Conservation (phyloP, 1,140 invertebrate species). For the Drosophila athabasca region DNA sequence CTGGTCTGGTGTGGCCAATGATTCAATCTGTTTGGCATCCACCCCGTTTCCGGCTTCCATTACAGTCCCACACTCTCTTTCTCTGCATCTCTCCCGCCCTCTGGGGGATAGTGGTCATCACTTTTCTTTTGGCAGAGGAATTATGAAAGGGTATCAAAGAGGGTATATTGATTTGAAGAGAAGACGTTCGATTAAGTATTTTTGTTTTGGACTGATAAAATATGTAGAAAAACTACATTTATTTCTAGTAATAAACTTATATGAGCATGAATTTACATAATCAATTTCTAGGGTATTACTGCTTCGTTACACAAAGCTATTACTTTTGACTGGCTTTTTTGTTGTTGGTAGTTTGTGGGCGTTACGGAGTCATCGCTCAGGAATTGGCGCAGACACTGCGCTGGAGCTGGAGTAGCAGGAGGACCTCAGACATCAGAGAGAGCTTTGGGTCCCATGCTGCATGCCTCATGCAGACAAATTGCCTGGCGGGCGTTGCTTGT, state of each 20-base stretch:
- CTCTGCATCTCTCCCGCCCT: too few species aligned
- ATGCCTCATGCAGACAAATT: slow-evolving; percentile 47
- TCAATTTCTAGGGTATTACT: too few species aligned
- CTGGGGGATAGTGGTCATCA: slow-evolving; percentile 13
- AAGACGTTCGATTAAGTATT: too few species aligned
- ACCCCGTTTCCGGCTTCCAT: slow-evolving; percentile 78
- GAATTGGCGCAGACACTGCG: slow-evolving; percentile 62
- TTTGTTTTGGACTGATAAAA: too few species aligned
- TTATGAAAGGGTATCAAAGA: too few species aligned
- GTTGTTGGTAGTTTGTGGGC: slow-evolving; percentile 44
- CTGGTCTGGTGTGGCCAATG: slow-evolving; percentile 58
- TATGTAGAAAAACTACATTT: too few species aligned
- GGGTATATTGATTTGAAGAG: neutral
- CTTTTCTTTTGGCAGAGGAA: slow-evolving; percentile 11
- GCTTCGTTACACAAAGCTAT: neutral
- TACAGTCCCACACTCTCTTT: slow-evolving; percentile 44
- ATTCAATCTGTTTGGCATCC: slow-evolving; percentile 82
- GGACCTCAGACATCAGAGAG: slow-evolving; percentile 13
- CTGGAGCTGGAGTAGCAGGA: slow-evolving; percentile 17
- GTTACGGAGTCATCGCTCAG: slow-evolving; percentile 73
- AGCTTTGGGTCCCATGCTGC: neutral
- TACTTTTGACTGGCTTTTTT: slow-evolving; percentile 6
- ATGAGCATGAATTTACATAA: too few species aligned
- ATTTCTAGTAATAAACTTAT: too few species aligned
- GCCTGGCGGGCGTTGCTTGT: slow-evolving; percentile 50